Conservation (phyloP, 1,140 invertebrate species). For the Trichogramma pretiosum region DNA sequence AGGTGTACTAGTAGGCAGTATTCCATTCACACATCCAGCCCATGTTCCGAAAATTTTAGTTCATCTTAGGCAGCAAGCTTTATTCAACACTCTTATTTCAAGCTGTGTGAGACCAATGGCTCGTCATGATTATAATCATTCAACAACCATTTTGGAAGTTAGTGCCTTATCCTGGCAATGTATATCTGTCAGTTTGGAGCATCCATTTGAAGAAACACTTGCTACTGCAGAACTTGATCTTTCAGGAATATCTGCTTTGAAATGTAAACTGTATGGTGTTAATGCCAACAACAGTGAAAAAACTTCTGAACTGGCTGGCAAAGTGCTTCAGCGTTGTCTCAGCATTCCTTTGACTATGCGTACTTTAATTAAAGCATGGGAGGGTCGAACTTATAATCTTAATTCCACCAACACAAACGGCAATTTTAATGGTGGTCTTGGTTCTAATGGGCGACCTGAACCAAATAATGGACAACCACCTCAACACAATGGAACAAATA, state of each 20-base stretch:
- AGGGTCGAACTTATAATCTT: conserved; percentile 36
- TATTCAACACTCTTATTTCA: conserved; percentile 81
- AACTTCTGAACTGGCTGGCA: conserved; percentile 68
- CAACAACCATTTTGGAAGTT: conserved; percentile 85
- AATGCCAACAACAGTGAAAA: conserved; percentile 49
- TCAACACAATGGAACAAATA: conserved; percentile 37
- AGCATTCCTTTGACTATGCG: conserved; percentile 83
- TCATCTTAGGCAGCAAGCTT: conserved; percentile 76
- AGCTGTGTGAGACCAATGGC: conserved; percentile 73
- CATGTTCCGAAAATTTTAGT: conserved; percentile 84
- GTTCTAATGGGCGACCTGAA: conserved; percentile 51
- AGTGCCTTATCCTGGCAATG: conserved; percentile 81
- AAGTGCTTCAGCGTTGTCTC: conserved; percentile 80
- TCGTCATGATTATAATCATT: conserved; percentile 60
- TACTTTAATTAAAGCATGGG: conserved; percentile 48
- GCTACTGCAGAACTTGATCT: conserved; percentile 86
- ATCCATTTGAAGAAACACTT: conserved; percentile 85
- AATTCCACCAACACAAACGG: conserved; percentile 35
- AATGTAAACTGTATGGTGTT: conserved; percentile 54
- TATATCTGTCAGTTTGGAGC: conserved; percentile 83
- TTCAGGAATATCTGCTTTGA: conserved; percentile 65
- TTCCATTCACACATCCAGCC: conserved; percentile 89
- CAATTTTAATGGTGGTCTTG: conserved; percentile 44
- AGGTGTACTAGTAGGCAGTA: conserved; percentile 69
- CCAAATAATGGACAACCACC: conserved; percentile 50